These are phyloP conservation scores for Tragelaphus buxtoni DNA, from an alignment of 2,113 vertebrate species.

Conservation along the genomic window DNA sequence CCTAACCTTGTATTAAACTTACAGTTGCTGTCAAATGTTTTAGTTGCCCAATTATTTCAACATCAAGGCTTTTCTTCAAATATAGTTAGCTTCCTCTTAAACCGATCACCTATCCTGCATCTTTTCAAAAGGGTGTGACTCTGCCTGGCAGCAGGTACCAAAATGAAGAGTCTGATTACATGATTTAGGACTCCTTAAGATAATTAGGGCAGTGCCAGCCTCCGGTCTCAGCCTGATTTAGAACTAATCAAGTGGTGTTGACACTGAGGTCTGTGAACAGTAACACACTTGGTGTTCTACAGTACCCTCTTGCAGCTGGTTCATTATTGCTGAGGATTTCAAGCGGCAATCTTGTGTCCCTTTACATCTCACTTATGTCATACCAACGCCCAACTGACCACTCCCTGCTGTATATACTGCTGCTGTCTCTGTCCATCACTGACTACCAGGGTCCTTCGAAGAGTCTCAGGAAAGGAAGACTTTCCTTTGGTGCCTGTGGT, in stretches of 20 bases:
- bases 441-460: not conserved
- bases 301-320: too few species aligned
- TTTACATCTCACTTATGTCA: not conserved
- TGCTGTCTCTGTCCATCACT: not conserved
- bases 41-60: not conserved
- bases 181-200: not conserved
- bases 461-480: not conserved
- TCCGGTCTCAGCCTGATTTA: not conserved
- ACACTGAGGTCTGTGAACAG: not conserved
- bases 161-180: not conserved
- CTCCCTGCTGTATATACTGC: not conserved
- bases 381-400: rapidly evolving
- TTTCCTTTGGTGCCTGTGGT: not conserved
- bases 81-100: not conserved
- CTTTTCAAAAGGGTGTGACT: not conserved
- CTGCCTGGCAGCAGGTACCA: not conserved
- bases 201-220: not conserved
- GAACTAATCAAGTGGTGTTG: not conserved
- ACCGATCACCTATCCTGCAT: not conserved
- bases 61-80: not conserved
- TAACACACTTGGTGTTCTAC: not conserved
- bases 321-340: not conserved
- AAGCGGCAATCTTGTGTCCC: not conserved
- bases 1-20: not conserved
- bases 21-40: not conserved